Evolutionary conservation across 2,888 invertebrate species (phyloP).

Genomic region (Torymus tubicola): DNA sequence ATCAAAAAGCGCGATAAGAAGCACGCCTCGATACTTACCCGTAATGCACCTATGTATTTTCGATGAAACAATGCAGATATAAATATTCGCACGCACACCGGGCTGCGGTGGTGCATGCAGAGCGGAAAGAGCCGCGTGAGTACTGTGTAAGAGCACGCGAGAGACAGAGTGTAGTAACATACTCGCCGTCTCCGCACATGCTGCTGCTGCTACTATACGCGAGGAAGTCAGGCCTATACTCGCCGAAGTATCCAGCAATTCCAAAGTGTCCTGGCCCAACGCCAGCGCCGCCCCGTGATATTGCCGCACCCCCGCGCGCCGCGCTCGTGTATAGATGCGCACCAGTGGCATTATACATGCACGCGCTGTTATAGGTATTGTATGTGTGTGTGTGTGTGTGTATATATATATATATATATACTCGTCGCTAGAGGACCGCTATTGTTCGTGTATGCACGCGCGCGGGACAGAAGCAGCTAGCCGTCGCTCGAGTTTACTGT

Average conservation of each 20-base stretch:
- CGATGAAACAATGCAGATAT: constrained; percentile 72
- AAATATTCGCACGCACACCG: constrained; percentile 64
- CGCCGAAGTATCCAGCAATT: constrained; percentile 65
- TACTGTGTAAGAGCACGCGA: neutral
- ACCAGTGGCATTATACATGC: neutral
- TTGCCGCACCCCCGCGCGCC: constrained; percentile 58
- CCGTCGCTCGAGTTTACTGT: constrained; percentile 44
- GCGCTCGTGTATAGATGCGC: neutral
- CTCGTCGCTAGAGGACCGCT: constrained; percentile 47
- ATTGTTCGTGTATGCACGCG: constrained; percentile 65
- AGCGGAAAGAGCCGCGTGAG: neutral
- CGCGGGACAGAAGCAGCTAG: constrained; percentile 60
- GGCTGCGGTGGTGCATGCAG: too few species aligned
- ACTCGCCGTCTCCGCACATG: neutral
- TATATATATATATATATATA: neutral
- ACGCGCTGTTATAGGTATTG: neutral
- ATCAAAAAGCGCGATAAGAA: constrained; percentile 42
- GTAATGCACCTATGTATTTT: constrained; percentile 55
- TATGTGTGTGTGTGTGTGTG: neutral
- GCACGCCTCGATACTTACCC: constrained; percentile 57
- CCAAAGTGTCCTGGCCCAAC: constrained; percentile 69
- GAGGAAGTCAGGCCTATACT: constrained; percentile 50
- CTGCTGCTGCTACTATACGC: neutral
- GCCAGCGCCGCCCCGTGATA: constrained; percentile 67
- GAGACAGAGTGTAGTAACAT: neutral